Evolutionary conservation across 1,140 invertebrate species (phyloP), one percentile per base, ranked within the genome.

Genomic region (Notospermus geniculatus): DNA sequence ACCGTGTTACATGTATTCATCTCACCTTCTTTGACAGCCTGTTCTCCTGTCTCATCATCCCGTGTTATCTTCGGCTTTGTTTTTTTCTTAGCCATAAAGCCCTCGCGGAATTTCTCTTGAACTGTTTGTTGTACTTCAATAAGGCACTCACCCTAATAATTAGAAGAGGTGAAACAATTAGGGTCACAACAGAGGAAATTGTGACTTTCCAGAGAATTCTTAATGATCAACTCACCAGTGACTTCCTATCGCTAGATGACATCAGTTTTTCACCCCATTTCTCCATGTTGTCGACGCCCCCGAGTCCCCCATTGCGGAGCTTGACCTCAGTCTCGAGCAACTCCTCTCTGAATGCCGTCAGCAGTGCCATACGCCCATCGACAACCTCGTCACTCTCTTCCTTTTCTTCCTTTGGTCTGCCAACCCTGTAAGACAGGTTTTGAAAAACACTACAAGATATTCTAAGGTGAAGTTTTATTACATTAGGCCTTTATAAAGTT

Each of bases 261-360:
- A 71, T 62, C 2, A 81, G 65, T 50, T 66, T 68, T 7, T 59
- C 58, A 46, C 73, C 71, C 80, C 80, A 83, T 1, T 64, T 57
- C 1, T 70, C 69, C 55, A 73, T 74, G 28, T 78, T 63, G 4
- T 71, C 62, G 1, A 82, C 80, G 15, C 79, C 77, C 22, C 82
- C 82, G 7, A 83, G 71, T 45, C 80, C 76, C 28, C 79, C 79
- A 62, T 74, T 72, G 25, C 74, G 60, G 11, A 80, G 54, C 19
- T 71, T 46, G 4, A 70, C 52, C 62, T 79, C 75, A 30, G 71
- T 71, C 19, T 80, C 76, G 28, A 69, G 43, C 55, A 80, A 54
- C 53, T 80, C 76, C 72, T 78, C 50, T 50, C 25, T 50, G n/a
- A 50, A 50, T 9, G 46, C 28, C 5, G 30, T 25, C 11, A n/a